A percentile compares a stretch with the other conserved stretches of the same genome.
Conservation (phyloP, 2,797 vertebrate genomes). For the Catamblyrhynchus diadema region DNA sequence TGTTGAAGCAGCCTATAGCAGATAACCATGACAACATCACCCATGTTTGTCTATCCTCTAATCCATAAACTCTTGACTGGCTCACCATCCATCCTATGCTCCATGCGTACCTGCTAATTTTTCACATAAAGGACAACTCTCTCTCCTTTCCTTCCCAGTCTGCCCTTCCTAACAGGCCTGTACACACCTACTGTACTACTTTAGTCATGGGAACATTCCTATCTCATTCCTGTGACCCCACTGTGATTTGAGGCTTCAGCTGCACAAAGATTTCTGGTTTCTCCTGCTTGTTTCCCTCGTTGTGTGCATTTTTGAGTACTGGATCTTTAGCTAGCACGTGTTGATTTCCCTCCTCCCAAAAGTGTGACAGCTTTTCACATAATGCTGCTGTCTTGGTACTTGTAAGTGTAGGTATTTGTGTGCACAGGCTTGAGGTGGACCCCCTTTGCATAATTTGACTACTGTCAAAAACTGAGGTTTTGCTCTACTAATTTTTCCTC, state of each 20-base stretch:
- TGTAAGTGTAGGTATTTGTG: background rate
- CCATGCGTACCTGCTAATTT: background rate
- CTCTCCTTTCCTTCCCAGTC: background rate
- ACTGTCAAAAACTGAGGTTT: constrained; percentile 2
- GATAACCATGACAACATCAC: background rate
- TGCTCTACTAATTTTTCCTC: constrained; percentile 12
- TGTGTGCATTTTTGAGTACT: background rate
- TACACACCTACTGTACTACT: background rate
- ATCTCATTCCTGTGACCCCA: background rate
- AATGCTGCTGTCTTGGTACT: background rate
- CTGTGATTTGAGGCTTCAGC: fast-evolving
- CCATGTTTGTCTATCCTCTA: background rate
- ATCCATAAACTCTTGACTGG: background rate
- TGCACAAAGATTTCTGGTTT: background rate
- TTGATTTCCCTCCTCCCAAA: background rate
- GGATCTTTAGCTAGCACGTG: background rate
- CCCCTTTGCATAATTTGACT: background rate
- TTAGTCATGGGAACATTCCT: background rate
- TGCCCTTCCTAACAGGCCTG: background rate
- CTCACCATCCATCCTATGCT: background rate
- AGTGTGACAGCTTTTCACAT: background rate
- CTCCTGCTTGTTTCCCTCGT: background rate
- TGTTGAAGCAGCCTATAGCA: background rate
- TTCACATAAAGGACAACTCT: background rate
- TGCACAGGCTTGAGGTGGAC: background rate